Evolutionary conservation across 2,888 invertebrate genomes (phyloP).

Genomic region (Neoascia interrupta): DNA sequence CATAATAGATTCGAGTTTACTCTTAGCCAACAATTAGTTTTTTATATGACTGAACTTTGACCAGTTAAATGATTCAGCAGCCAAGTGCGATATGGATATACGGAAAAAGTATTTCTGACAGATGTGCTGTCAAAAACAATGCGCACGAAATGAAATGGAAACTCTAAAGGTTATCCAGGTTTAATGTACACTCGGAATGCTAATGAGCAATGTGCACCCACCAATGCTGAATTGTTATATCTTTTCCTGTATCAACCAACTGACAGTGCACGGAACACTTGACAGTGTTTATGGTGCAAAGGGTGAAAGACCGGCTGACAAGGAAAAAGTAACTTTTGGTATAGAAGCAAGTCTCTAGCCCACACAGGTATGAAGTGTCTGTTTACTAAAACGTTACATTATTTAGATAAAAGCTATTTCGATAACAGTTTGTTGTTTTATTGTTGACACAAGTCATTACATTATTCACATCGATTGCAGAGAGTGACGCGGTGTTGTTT

Average conservation of each 20-base stretch:
- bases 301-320: constrained; percentile 1
- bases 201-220: constrained; percentile 10
- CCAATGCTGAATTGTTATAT: neutral
- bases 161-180: neutral
- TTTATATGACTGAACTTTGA: too few species aligned
- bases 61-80: too few species aligned
- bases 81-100: too few species aligned
- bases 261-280: too few species aligned
- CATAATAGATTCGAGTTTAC: too few species aligned
- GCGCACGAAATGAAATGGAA: constrained; percentile 4
- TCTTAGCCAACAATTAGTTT: too few species aligned
- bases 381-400: constrained; percentile 13
- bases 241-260: constrained; percentile 15
- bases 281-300: neutral
- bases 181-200: constrained; percentile 3
- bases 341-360: neutral
- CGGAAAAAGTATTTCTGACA: too few species aligned
- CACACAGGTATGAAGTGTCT: neutral
- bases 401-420: constrained; percentile 24
- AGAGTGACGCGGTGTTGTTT: neutral
- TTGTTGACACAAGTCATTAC: constrained; percentile 16
- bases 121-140: neutral
- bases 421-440: constrained; percentile 7
- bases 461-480: neutral
- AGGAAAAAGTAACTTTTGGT: constrained; percentile 4